phyloP scores from a whole-genome alignment of 2,888 invertebrate genomes.

The Clivina fossor region DNA sequence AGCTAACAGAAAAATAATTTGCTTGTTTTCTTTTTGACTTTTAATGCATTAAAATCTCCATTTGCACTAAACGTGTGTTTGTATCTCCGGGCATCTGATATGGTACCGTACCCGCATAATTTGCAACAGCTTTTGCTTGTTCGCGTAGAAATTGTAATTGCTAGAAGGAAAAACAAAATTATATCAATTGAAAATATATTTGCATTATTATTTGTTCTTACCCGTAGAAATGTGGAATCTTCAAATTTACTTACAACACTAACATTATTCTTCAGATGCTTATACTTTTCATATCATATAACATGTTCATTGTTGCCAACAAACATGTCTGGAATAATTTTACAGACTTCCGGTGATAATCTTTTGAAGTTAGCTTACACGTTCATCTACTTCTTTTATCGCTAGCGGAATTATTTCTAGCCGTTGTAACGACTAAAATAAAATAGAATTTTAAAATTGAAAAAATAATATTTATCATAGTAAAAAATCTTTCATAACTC shows the following conservation, averaged over 20 bases:
- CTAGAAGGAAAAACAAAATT: slow-evolving; percentile 57
- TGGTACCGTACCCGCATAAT: slow-evolving; percentile 91
- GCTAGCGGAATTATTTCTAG: slow-evolving; percentile 79
- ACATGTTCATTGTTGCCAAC: slow-evolving; percentile 78
- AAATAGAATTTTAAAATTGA: too few relatives aligned
- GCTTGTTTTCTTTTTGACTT: too few relatives aligned
- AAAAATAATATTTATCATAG: too few relatives aligned
- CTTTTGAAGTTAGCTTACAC: slow-evolving; percentile 64
- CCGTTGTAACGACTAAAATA: slow-evolving; percentile 64
- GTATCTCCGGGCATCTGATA: slow-evolving; percentile 95
- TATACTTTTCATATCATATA: slow-evolving; percentile 57
- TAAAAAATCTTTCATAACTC: too few relatives aligned
- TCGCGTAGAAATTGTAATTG: slow-evolving; percentile 75
- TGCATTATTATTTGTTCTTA: slow-evolving; percentile 38
- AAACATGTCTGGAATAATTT: slow-evolving; percentile 84
- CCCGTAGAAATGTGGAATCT: slow-evolving; percentile 49
- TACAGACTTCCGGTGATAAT: slow-evolving; percentile 70
- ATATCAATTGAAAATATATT: slow-evolving; percentile 16
- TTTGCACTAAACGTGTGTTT: slow-evolving; percentile 88
- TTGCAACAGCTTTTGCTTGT: slow-evolving; percentile 86
- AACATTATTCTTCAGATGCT: slow-evolving; percentile 53
- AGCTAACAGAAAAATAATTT: too few relatives aligned
- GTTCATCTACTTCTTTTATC: slow-evolving; percentile 74
- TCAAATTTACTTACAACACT: slow-evolving; percentile 48
- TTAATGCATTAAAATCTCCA: slow-evolving; percentile 94